Evolutionary conservation across 2,113 vertebrate genomes (phyloP), one percentile per base, ranked within the genome.

Genomic region (Ornithorhynchus anatinus): DNA sequence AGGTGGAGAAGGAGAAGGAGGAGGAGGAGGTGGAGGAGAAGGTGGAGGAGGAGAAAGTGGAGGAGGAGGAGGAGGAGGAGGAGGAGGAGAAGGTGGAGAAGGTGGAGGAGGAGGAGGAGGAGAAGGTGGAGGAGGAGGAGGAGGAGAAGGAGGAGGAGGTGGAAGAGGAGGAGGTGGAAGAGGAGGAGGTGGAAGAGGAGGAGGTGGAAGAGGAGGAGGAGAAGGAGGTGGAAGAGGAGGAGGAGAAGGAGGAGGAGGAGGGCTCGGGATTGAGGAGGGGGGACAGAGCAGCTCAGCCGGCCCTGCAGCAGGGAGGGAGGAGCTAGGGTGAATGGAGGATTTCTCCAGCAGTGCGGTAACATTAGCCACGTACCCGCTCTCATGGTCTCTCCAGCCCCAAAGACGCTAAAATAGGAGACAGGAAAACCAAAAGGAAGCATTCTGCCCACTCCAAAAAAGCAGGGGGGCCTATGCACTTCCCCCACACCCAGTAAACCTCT

Each of bases 211-310:
- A 10, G 1, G 36, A 0, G 1, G 0, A 11, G 35, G 0, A 5
- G 1, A 31, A 15, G 0, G 0, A 8, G 15, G 7, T 7, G 29
- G 44, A 25, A 7, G 32, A 15, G 0, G 60, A 1, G 4, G 11
- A 16, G 11, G 3, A 48, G 25, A 2, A n/a, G n/a, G n/a, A n/a
- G n/a, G n/a, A n/a, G 6, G 7, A 27, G 11, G 7, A 23, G 23
- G 8, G 8, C 23, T 16, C 45, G 10, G 13, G 8, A 16, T 25
- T 4, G 44, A 15, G 44, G n/a, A n/a, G n/a, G n/a, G n/a, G n/a
- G n/a, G 1, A 44, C 43, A 23, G 43, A n/a, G 14, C 44, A 3
- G 35, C 2, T 10, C 22, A 22, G 16, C 12, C 6, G 19, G 19
- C 32, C 31, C 5, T 4, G n/a, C 5, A 20, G n/a, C 53, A 22